phyloP scores from a whole-genome alignment of 2,113 vertebrate species.

The Sphaerodactylus townsendi region DNA sequence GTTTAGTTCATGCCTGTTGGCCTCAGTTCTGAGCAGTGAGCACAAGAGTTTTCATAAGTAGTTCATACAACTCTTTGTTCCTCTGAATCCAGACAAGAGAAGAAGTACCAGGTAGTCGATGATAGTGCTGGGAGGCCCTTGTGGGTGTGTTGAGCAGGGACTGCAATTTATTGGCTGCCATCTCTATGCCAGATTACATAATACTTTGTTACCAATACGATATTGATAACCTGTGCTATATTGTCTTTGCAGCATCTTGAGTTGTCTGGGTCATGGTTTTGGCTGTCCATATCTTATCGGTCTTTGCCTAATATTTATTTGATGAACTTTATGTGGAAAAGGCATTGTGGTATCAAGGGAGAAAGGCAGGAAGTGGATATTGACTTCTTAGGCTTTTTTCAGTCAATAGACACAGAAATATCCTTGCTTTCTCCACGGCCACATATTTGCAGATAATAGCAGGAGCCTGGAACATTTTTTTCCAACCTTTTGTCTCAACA shows the following conservation, averaged over 20 bases:
- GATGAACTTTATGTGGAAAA: not conserved
- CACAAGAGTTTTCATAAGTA: too few relatives aligned
- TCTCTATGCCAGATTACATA: not conserved
- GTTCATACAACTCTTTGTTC: not conserved
- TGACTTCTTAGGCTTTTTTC: not conserved
- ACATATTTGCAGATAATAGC: conserved; percentile 1
- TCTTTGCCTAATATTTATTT: not conserved
- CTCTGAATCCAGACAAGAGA: too few relatives aligned
- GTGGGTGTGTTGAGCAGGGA: not conserved
- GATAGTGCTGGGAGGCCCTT: not conserved
- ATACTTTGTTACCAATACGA: not conserved
- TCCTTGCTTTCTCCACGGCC: not conserved
- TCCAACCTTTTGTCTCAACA: not conserved
- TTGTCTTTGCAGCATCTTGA: not conserved
- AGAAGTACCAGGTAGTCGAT: not conserved
- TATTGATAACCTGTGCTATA: too few relatives aligned
- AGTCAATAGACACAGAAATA: not conserved
- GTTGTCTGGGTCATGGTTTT: not conserved
- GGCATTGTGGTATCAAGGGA: not conserved
- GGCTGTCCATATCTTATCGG: not conserved
- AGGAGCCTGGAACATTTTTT: not conserved
- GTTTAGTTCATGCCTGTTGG: too few relatives aligned
- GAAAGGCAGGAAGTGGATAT: not conserved
- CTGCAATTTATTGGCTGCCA: not conserved
- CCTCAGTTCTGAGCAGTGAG: too few relatives aligned